Base-by-base conservation (phyloP, 2,888 invertebrate genomes). In the Abrostola triplasia region DNA sequence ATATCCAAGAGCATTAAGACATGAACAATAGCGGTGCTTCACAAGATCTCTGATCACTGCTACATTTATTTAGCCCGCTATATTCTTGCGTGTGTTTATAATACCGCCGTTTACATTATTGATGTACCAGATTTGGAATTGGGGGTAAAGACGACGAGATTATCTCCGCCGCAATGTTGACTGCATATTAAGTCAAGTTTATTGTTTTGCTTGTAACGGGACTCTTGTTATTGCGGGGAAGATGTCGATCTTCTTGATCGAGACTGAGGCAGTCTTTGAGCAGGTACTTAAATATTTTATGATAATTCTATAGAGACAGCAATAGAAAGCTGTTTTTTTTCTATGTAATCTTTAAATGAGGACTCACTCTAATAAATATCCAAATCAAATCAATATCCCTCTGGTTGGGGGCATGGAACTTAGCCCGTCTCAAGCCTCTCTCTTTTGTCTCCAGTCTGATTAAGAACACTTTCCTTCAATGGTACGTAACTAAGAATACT, bases 11-110 rank as follows among this genome's bases (percentile, higher is more conserved):
- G 77, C 74, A 73, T 70, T 68, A 73, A 71, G 72, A 79, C 73
- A 81, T 84, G 82, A 83, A 77, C 79, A 77, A 82, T 84, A 82
- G 81, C 62, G 66, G 48, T 44, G 42, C 36, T 42, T 70, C 66
- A 73, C 79, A 80, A 75, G 74, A 73, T 9, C 6, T 1, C 24
- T 24, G 24, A 24, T 24, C 77, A 77, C 79, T 67, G 69, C 58
- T 73, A 61, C 50, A 62, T 71, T 56, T 69, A 71, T 73, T 75
- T 72, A 71, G 65, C 70, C 62, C 62, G 57, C 65, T 59, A 69
- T 49, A 11, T 54, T 47, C 40, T 59, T 42, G 35, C 59, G 54
- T 37, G 54, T 37, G 7, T 57, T 53, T 42, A 61, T 64, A 52
- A 54, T 41, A 44, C n/a, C 44, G 49, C 47, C 38, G 64, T 13